Conservation (phyloP, 2,888 invertebrate species). For the Geophilus truncorum region DNA sequence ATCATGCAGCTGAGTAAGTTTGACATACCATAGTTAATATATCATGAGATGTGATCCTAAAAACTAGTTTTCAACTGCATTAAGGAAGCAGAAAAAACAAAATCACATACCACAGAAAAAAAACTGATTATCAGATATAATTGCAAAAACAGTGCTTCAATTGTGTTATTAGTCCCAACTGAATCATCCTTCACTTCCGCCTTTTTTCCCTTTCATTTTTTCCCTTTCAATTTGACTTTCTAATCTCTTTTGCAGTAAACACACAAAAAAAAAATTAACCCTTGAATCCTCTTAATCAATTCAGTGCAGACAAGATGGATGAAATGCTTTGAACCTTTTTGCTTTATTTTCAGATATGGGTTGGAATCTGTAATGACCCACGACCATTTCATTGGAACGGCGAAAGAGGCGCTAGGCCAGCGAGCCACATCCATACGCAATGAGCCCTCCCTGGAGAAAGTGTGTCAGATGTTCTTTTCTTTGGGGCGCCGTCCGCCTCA, state of each 20-base stretch:
- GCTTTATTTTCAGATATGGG: background rate
- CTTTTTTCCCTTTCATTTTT: background rate
- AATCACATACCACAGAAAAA: background rate
- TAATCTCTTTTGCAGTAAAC: too few relatives aligned
- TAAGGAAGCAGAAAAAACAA: background rate
- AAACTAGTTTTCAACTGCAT: background rate
- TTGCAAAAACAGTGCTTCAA: background rate
- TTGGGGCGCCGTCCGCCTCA: conserved; percentile 23
- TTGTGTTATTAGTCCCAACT: background rate
- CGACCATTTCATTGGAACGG: background rate
- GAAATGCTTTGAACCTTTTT: background rate
- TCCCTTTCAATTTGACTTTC: too few relatives aligned
- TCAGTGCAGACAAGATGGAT: background rate
- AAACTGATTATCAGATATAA: background rate
- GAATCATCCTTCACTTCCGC: background rate
- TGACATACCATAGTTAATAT: background rate
- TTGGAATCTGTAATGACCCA: conserved; percentile 15
- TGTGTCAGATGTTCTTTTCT: conserved; percentile 23
- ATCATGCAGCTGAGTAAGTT: background rate
- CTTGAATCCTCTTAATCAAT: background rate
- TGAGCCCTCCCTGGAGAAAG: conserved; percentile 18
- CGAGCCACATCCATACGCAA: conserved; percentile 27
- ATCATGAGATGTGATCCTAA: background rate
- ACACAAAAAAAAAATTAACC: background rate
- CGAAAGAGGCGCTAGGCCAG: background rate